Percentiles rank a stretch among this genome's conserved stretches.
Evolutionary conservation across 2,888 invertebrate genomes (phyloP).

Genomic region (Mesodorylaimus sp.): DNA sequence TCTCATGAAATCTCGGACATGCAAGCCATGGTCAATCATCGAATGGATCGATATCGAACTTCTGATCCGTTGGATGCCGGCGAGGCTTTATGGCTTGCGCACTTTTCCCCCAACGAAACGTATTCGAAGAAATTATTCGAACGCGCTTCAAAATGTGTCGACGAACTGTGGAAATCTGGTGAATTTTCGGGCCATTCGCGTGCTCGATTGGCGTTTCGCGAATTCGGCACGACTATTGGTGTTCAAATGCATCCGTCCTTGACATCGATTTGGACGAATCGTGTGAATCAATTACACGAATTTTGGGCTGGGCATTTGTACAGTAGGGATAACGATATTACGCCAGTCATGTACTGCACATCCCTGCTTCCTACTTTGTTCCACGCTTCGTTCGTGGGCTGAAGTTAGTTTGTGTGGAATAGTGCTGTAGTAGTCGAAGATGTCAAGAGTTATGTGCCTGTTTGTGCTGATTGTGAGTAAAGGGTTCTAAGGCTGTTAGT

Average conservation of each 20-base stretch:
- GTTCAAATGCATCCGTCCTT: conserved; percentile 6
- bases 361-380: conserved; percentile 10
- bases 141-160: background rate
- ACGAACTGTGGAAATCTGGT: conserved; percentile 1
- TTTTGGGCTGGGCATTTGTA: conserved; percentile 6
- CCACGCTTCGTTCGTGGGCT: no score
- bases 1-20: conserved; percentile 13
- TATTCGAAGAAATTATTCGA: background rate
- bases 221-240: conserved; percentile 12
- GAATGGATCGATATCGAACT: conserved; percentile 1
- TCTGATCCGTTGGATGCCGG: conserved; percentile 10
- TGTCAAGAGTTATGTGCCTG: no score
- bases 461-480: no score
- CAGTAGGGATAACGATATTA: conserved; percentile 9
- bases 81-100: conserved; percentile 8
- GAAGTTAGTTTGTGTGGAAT: no score
- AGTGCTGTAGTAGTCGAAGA: no score
- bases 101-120: conserved; percentile 5
- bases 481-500: no score
- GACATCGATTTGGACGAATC: background rate
- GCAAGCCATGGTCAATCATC: conserved; percentile 10
- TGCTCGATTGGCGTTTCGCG: conserved; percentile 9
- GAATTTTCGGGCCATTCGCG: background rate
- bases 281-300: conserved; percentile 7
- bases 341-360: conserved; percentile 11